Evolutionary conservation across 2,113 vertebrate species (phyloP), one percentile per base, ranked within the genome.

Genomic region (Carassius carassius): DNA sequence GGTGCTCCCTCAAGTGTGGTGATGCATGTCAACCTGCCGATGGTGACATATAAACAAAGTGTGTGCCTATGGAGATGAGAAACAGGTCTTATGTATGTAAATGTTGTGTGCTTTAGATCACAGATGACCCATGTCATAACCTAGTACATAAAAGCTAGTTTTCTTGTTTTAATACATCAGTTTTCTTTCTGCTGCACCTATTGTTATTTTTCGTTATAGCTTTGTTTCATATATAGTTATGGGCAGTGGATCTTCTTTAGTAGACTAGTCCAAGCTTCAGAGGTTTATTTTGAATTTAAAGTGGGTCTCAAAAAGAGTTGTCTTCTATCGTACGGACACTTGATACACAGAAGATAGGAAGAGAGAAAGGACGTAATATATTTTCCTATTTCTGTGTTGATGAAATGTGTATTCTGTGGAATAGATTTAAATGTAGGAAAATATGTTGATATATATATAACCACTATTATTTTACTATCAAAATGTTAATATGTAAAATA

Each of bases 61-160:
- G 41, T 70, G 17, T 56, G 19, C 54, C 17, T 67, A 1, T 56
- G 49, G 49, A 72, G 47, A 47, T 37, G 80, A 35, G 47, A 67
- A 63, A n/a, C 67, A 35, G 65, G 73, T 70, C 78, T 82, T 16
- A 85, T 85, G 86, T 62, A 87, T 85, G 86, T 62, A 87, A 87
- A 82, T 85, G 23, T n/a, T 85, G 82, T 82, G 63, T 65, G 35
- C 65, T 35, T 72, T 37, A 69, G 70, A 81, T 4, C 19, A 81
- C 35, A 65, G 14, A 14, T 62, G 62, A 13, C 56, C 60, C n/a
- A 54, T 78, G 69, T 78, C 73, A 78, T 47, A 51, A 32, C 29
- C 29, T 29, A 29, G 29, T 29, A 29, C 29, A 29, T 29, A 29
- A 29, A 29, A 29, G 51, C 9, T 56, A 35, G 47, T n/a, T 23